Evolutionary conservation across 1,140 invertebrate species (phyloP).

Genomic region (Monochamus saltuarius): DNA sequence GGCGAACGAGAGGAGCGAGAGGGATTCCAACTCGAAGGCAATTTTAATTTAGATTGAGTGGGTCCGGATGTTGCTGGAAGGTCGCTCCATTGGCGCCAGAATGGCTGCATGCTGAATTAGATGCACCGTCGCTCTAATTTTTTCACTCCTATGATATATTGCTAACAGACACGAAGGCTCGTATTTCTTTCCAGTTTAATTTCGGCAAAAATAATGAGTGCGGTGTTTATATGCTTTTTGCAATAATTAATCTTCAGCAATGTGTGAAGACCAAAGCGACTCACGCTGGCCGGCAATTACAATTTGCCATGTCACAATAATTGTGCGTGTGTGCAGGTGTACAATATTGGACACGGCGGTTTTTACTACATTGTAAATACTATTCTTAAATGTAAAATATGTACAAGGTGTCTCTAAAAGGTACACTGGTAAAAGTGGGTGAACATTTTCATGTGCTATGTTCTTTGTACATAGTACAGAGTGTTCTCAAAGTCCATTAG

Average conservation of each 20-base stretch:
- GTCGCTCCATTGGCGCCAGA: constrained; percentile 36
- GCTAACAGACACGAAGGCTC: constrained; percentile 36
- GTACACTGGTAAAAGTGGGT: too few relatives aligned
- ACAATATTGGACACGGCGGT: too few relatives aligned
- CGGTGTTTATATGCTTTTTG: constrained; percentile 25
- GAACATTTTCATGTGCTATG: too few relatives aligned
- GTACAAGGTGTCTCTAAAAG: too few relatives aligned
- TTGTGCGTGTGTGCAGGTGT: background rate
- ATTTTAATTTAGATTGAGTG: constrained; percentile 11
- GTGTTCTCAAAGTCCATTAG: too few relatives aligned
- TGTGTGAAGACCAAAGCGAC: constrained; percentile 18
- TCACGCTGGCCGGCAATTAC: background rate
- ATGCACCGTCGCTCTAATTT: constrained; percentile 37
- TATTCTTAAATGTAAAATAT: too few relatives aligned
- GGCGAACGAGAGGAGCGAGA: background rate
- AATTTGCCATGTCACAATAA: constrained; percentile 15
- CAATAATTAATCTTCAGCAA: constrained; percentile 24
- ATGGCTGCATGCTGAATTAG: constrained; percentile 45
- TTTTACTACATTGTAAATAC: too few relatives aligned
- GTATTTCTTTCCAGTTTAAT: constrained; percentile 36
- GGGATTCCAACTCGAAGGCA: constrained; percentile 5
- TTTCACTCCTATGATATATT: constrained; percentile 34
- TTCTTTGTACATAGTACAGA: too few relatives aligned
- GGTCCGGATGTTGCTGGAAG: constrained; percentile 36
- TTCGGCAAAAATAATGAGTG: constrained; percentile 34